Conservation (phyloP, 2,888 invertebrate genomes). For the Trichogramma evanescens region DNA sequence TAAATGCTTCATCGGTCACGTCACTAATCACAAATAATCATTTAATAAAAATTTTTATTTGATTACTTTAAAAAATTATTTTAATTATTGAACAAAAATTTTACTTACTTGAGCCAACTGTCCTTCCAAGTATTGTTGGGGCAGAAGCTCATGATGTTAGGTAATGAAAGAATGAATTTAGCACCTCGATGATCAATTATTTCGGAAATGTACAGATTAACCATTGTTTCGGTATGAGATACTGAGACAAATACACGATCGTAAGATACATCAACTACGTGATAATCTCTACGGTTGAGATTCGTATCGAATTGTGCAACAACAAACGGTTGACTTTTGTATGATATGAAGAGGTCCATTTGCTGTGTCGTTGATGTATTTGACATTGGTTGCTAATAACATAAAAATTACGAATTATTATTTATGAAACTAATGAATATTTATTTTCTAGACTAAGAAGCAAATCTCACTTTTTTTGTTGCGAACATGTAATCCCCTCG, state of each 20-base stretch:
- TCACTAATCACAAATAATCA: conserved; percentile 52
- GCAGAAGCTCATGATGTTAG: conserved; percentile 75
- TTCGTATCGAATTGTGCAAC: conserved; percentile 67
- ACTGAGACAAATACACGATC: conserved; percentile 76
- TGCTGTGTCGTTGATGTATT: conserved; percentile 33
- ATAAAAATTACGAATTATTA: neutral
- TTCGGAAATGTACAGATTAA: conserved; percentile 78
- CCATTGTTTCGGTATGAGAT: conserved; percentile 64
- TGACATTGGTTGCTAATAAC: neutral
- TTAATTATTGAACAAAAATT: neutral
- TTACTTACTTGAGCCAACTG: conserved; percentile 73
- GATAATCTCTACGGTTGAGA: conserved; percentile 61
- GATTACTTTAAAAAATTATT: neutral
- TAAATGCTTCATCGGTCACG: conserved; percentile 73
- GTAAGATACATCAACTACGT: conserved; percentile 77
- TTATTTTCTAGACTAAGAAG: conserved; percentile 15
- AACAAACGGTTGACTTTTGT: conserved; percentile 63
- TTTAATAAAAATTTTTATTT: neutral
- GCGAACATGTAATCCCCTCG: conserved; percentile 82
- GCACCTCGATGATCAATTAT: conserved; percentile 55
- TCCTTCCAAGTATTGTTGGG: conserved; percentile 75
- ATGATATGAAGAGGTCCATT: conserved; percentile 68
- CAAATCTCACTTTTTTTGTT: conserved; percentile 52
- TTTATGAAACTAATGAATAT: conserved; percentile 11
- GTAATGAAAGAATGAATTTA: conserved; percentile 71